Evolutionary conservation across 2,113 vertebrate genomes (phyloP), one percentile per base, ranked within the genome.

Genomic region (Tetrax tetrax): DNA sequence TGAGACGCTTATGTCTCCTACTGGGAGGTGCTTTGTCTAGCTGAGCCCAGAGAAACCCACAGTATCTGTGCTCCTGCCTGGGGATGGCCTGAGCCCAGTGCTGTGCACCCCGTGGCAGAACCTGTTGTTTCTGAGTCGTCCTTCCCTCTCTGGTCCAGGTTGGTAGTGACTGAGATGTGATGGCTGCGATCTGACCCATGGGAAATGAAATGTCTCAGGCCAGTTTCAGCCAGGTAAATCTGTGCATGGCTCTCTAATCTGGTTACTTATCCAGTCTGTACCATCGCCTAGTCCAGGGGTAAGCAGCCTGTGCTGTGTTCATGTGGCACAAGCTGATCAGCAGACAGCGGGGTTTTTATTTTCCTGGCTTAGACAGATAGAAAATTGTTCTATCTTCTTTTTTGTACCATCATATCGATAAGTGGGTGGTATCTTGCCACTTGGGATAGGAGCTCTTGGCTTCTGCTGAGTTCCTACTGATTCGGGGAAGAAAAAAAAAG

Each of bases 161-260:
- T 94, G 94, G 83, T 97, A 97, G 89, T 96, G 91, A 45, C 94
- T 93, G 91, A 96, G 84, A 78, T 97, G 94, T 93, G 95, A 75
- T 94, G 93, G 84, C 94, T 96, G 57, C 81, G 47, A 87, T 91
- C 91, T 96, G 94, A 91, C 94, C 72, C 91, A 64, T 94, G 94
- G 94, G 94, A 93, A 96, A 93, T 97, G 91, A 91, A 95, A 92
- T 95, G 91, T 95, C 93, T 97, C 89, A 87, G 94, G 87, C 95
- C 96, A 96, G 83, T 96, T 92, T 96, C 94, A 96, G 96, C 83
- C 95, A 96, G 96, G 95, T 96, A 96, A 96, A 95, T 96, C 91
- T 0, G 0, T 93, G 91, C 96, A 91, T 91, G 94, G 87, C 91
- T 87, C 93, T 95, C 69, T 96, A 93, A 97, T 97, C 95, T 89